Evolutionary conservation across 2,888 invertebrate species (phyloP).

Genomic region (Schizaphis graminum): DNA sequence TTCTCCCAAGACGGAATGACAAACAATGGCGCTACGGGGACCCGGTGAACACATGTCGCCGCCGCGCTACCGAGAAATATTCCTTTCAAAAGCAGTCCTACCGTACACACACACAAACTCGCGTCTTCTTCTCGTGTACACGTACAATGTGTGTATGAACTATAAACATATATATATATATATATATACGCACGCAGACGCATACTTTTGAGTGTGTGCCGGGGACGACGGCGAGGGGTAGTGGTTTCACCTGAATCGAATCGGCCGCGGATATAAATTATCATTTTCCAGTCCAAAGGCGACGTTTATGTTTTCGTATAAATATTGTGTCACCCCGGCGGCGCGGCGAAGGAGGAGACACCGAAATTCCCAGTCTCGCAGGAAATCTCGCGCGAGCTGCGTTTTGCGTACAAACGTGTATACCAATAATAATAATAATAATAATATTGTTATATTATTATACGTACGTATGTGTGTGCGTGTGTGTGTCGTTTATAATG

Average conservation of each 20-base stretch:
- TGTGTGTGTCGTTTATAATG: background rate
- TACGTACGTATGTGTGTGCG: background rate
- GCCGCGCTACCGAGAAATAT: slow-evolving; percentile 60
- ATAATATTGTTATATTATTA: background rate
- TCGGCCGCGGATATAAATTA: slow-evolving; percentile 60
- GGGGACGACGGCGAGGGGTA: background rate
- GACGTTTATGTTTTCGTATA: slow-evolving; percentile 64
- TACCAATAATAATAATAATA: background rate
- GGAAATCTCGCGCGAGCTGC: background rate
- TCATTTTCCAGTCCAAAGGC: slow-evolving; percentile 62
- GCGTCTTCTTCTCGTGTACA: background rate
- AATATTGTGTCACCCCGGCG: slow-evolving; percentile 59
- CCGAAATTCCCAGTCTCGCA: background rate
- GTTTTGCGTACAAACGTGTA: background rate
- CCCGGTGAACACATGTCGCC: slow-evolving; percentile 62
- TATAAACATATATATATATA: background rate
- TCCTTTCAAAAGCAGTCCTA: slow-evolving; percentile 30
- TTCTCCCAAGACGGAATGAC: slow-evolving; percentile 60
- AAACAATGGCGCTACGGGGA: slow-evolving; percentile 64
- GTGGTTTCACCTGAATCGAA: slow-evolving; percentile 60
- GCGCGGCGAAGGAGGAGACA: background rate
- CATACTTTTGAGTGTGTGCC: background rate
- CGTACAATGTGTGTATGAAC: background rate
- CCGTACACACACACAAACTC: background rate
- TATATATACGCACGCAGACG: background rate